Evolutionary conservation across 2,888 invertebrate genomes (phyloP), one percentile per base, ranked within the genome.

Genomic region (Eumacrocentrus americanus): DNA sequence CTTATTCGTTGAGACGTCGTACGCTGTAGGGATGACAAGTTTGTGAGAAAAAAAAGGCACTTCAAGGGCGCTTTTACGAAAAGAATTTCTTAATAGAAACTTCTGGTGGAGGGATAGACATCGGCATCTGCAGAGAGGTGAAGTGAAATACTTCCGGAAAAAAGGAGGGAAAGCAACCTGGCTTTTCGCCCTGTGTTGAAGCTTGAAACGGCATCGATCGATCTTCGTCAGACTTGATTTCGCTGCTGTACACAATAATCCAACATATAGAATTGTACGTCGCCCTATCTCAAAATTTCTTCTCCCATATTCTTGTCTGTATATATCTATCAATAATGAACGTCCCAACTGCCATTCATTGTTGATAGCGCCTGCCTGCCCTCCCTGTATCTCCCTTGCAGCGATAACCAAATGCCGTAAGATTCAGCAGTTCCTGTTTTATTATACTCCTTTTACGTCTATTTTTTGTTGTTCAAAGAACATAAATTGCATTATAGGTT

Each of bases 141-240:
- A 60, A 53, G 65, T 64, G 59, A n/a, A n/a, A n/a, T n/a, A 61
- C 66, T 57, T 64, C 57, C 57, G 61, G 63, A 58, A 61, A 63
- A 58, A 65, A 51, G 63, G 34, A 25, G 42, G 60, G 38, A 59
- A 37, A 57, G 35, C 55, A 60, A 55, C 52, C 50, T 40, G 48
- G 38, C 29, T 54, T 62, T 54, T 38, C 58, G 29, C 54, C 48
- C 11, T 73, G 70, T 73, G 80, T 78, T 76, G 79, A 80, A 77
- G 79, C 72, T 72, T 74, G 76, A 78, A 77, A 76, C 69, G 75
- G 72, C 70, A 75, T 70, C 80, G 76, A 80, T 80, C 80, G 80
- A 80, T 80, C 80, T 80, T 80, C 80, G 80, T 80, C 80, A 80
- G 80, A 77, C 79, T 80, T 78, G 80, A 80, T 80, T 80, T 80